Evolutionary conservation across 2,113 vertebrate genomes (phyloP), one percentile per base, ranked within the genome.

Genomic region (Dolichotis patagonum): DNA sequence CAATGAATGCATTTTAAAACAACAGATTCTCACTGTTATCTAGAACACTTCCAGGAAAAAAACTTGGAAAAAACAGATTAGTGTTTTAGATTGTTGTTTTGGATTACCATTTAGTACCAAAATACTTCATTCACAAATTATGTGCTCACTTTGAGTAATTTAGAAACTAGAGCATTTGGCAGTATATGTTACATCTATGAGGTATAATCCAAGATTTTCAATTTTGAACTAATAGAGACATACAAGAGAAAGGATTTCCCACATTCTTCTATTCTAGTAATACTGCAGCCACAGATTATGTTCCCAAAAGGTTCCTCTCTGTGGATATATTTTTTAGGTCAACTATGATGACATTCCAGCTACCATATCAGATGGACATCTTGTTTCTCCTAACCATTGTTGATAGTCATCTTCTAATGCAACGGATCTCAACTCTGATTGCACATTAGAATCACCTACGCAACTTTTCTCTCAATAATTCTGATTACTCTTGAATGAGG

Each of bases 211-310:
- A 63, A 43, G 2, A 4, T 0, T 17, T 17, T 65, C 88, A 96
- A 90, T 75, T 81, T 84, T 73, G 43, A 92, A 62, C 81, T 77
- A 58, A 95, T n/a, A n/a, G 38, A 92, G 28, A 58, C 28, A 63
- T 77, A 41, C 0, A 81, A 71, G 52, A 93, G 9, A 92, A 93
- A 92, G 78, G 89, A 56, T 52, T 56, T 80, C 35, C 69, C 28
- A 26, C 10, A 4, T 43, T 92, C 63, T 83, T 94, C 77, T 95
- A 90, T 71, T 95, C 73, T 97, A 65, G 28, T 71, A 93, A 89
- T 28, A 97, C 73, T 95, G 95, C 88, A 97, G 93, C 88, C 92
- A 67, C 4, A 87, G 56, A 38, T 49, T 46, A n/a, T 13, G n/a
- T 54, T 62, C 54, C 30, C 63, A 77, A 43, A 67, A 5, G 84